These are phyloP conservation scores for Trogon melanurus DNA, from an alignment of 2,113 vertebrate genomes.

Conservation along the genomic window DNA sequence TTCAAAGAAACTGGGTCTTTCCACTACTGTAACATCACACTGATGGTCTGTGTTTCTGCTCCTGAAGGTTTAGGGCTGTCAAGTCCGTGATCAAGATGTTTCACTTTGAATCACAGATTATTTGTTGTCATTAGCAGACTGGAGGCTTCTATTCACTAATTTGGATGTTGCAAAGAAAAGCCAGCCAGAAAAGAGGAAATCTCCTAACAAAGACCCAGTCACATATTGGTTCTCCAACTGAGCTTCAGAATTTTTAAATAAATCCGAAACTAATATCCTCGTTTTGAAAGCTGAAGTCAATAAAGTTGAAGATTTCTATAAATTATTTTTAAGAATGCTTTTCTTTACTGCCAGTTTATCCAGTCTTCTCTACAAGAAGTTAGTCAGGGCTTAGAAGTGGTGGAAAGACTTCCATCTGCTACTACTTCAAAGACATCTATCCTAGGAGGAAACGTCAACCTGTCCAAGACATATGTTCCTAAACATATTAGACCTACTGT, in stretches of 20 bases:
- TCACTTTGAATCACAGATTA: constrained; percentile 2
- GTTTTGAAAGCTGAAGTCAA: background rate
- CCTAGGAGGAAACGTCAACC: background rate
- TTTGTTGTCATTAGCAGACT: background rate
- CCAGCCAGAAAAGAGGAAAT: background rate
- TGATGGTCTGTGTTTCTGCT: background rate
- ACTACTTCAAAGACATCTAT: background rate
- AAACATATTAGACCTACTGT: background rate
- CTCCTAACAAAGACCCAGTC: background rate
- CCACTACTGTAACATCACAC: background rate
- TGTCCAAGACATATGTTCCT: background rate
- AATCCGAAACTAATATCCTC: background rate
- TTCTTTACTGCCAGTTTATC: background rate
- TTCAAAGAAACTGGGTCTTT: background rate
- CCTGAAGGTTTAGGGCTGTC: background rate
- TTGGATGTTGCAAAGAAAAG: constrained; percentile 12
- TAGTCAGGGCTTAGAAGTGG: background rate
- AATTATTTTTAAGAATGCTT: background rate
- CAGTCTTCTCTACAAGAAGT: background rate
- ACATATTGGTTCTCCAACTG: constrained; percentile 6
- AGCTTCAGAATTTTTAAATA: constrained; percentile 22
- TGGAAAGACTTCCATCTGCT: background rate
- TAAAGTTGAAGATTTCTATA: background rate
- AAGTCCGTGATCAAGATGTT: constrained; percentile 11
- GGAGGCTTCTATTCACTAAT: constrained; percentile 30